Percentiles rank a stretch among this genome's conserved stretches.
phyloP scores from a whole-genome alignment of 2,113 vertebrate species.

The Istiophorus platypterus region DNA sequence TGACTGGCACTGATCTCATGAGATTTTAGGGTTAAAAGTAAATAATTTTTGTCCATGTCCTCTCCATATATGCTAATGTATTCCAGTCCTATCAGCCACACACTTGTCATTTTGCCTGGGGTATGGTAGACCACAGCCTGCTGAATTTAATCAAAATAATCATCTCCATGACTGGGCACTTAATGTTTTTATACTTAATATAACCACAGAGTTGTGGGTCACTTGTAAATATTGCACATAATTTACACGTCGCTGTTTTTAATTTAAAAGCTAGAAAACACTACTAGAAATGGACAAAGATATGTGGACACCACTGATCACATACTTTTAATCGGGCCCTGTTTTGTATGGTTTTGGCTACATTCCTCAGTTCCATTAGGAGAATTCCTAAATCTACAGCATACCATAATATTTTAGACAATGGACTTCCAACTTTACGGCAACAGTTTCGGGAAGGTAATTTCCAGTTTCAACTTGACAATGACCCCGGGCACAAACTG shows the following conservation, averaged over 20 bases:
- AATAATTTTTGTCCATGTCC: not conserved
- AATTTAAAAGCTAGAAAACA: not conserved
- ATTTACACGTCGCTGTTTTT: not conserved
- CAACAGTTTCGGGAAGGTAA: not conserved
- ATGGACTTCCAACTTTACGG: not conserved
- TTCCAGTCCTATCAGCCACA: constrained; percentile 18
- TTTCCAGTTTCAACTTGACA: not conserved
- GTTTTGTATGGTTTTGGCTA: not conserved
- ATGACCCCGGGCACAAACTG: not conserved
- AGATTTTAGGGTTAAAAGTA: not conserved
- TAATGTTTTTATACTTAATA: constrained; percentile 12
- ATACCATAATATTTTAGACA: not conserved
- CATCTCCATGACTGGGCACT: constrained; percentile 2
- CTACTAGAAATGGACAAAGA: not conserved
- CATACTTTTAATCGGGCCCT: not conserved
- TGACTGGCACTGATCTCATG: not conserved
- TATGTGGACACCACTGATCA: not conserved
- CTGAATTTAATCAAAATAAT: constrained; percentile 44
- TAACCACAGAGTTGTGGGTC: constrained; percentile 11
- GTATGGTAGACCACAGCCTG: constrained; percentile 25
- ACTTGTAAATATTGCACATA: not conserved
- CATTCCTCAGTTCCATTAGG: not conserved
- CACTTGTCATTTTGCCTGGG: constrained; percentile 28
- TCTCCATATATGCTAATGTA: constrained; percentile 4
- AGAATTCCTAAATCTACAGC: not conserved